Conservation (phyloP, 2,888 invertebrate genomes). For the Autographa gamma region DNA sequence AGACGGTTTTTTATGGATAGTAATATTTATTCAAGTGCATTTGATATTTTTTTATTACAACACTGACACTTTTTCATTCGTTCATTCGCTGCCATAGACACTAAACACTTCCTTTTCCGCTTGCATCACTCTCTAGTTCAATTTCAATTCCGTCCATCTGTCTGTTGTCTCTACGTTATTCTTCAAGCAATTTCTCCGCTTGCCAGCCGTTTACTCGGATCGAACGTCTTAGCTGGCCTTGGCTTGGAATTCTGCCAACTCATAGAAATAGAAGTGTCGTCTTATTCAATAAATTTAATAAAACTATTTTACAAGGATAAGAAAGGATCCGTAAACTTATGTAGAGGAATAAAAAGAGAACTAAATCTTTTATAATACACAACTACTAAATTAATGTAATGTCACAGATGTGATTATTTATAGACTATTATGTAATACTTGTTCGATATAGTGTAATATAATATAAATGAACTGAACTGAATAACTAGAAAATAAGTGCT, state of each 20-base stretch:
- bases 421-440: slow-evolving; percentile 42
- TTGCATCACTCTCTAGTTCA: slow-evolving; percentile 12
- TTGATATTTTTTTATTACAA: not conserved
- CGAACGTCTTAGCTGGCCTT: slow-evolving; percentile 65
- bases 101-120: slow-evolving; percentile 44
- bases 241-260: slow-evolving; percentile 67
- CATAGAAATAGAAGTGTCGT: slow-evolving; percentile 57
- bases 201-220: slow-evolving; percentile 68
- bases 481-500: slow-evolving; percentile 64
- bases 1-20: too few relatives aligned
- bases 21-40: not conserved
- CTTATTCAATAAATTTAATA: slow-evolving; percentile 34
- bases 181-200: slow-evolving; percentile 66
- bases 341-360: slow-evolving; percentile 1
- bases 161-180: slow-evolving; percentile 37
- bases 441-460: slow-evolving; percentile 58
- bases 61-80: slow-evolving; percentile 3
- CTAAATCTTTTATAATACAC: slow-evolving; percentile 18
- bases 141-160: slow-evolving; percentile 6
- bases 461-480: slow-evolving; percentile 56
- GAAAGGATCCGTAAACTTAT: slow-evolving; percentile 16
- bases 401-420: slow-evolving; percentile 49
- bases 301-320: slow-evolving; percentile 23
- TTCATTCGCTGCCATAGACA: slow-evolving; percentile 27
- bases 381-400: slow-evolving; percentile 20